These are phyloP conservation scores for Notothenia rossii DNA, from an alignment of 2,113 vertebrate genomes.

Conservation along the genomic window DNA sequence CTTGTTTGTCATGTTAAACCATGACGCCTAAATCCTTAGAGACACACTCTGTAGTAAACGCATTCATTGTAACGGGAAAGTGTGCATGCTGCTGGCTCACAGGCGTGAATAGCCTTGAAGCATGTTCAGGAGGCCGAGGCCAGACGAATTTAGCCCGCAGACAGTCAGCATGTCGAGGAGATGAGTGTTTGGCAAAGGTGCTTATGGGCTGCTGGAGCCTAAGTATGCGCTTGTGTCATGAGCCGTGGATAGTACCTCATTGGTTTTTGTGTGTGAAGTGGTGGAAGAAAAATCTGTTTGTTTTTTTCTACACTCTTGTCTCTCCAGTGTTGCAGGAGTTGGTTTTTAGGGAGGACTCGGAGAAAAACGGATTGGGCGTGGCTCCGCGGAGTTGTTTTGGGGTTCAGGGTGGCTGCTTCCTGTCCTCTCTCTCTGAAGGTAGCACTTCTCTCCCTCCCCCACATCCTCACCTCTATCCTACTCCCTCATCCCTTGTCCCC, in stretches of 20 bases:
- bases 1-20: constrained; percentile 4
- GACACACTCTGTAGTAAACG: constrained; percentile 15
- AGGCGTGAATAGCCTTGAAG: constrained; percentile 49
- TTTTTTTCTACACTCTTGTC: constrained; percentile 71
- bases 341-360: constrained; percentile 88
- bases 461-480: too few species aligned
- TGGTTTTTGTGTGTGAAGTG: constrained; percentile 62
- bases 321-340: constrained; percentile 87
- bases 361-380: constrained; percentile 85
- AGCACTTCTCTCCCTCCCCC: constrained; percentile 40
- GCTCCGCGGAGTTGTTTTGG: constrained; percentile 87
- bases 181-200: constrained; percentile 63
- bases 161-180: constrained; percentile 57
- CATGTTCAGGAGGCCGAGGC: constrained; percentile 55
- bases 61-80: constrained; percentile 26
- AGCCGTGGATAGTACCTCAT: constrained; percentile 63
- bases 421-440: constrained; percentile 88
- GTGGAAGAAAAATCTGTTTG: constrained; percentile 61
- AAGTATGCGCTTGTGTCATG: constrained; percentile 64
- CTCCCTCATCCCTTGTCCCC: constrained; percentile 8
- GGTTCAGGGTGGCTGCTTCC: constrained; percentile 88
- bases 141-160: constrained; percentile 38
- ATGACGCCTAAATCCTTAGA: neutral
- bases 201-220: constrained; percentile 54
- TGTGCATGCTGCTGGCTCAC: constrained; percentile 51